Base-by-base conservation (phyloP, 2,113 vertebrate genomes). In the Tragulus kanchil region DNA sequence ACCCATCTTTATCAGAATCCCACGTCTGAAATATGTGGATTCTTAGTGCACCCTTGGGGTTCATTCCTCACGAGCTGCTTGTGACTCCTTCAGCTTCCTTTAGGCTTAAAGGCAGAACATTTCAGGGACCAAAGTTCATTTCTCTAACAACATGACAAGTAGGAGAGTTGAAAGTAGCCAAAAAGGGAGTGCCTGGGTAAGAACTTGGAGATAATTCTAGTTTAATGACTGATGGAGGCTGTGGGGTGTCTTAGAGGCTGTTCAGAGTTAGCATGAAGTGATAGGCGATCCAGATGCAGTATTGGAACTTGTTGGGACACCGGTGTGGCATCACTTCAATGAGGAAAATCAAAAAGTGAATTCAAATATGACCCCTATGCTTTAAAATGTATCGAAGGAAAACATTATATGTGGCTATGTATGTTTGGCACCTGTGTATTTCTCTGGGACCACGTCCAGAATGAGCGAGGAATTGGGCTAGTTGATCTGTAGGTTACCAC, bases 161-260 rank as follows among this genome's bases (percentile, higher is more conserved):
- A 19, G 90, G 59, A 94, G 73, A n/a, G 45, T 73, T 89, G 92
- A 45, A 92, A 94, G 87, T 84, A 54, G 58, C 79, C 89, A 28
- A 61, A 56, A 59, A 86, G 87, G 26, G 31, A 6, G 28, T 26
- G 5, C 31, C 52, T 1, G 0, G 54, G 12, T 17, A 19, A 56
- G 84, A 82, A n/a, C 75, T 31, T 36, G 28, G 71, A 87, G 71
- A 23, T 56, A 6, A 12, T 12, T 31, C 31, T 36, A 31, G 87
- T 25, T 95, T 71, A 86, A 7, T 94, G 86, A 86, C 83, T 83
- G 81, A 26, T 77, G 69, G 25, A 56, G 77, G 23, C 64, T 7
- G 15, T 56, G 78, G 54, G 19, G 28, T 61, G 8, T 96, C 90
- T 31, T 50, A 16, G 64, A 48, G 65, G 54, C 85, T 77, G 1